Evolutionary conservation across 1,140 invertebrate genomes (phyloP), one percentile per base, ranked within the genome.

Genomic region (Aphaenogaster ashmeadi): DNA sequence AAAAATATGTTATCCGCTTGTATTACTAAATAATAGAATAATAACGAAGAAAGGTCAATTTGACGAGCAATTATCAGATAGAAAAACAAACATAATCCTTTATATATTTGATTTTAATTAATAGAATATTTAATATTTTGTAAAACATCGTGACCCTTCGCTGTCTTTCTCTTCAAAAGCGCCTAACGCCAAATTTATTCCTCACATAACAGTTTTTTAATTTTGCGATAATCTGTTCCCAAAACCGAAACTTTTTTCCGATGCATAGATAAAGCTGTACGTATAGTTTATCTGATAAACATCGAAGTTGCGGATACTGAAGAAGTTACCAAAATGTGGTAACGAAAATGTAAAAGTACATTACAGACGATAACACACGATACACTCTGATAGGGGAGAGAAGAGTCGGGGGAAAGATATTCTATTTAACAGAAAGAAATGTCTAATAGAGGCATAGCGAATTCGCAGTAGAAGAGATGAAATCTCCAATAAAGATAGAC

Each of bases 151-250:
- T 27, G 27, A 44, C 13, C 6, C 36, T 56, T 58, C 38, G 27
- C 38, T 44, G 7, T 27, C 8, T 58, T 44, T 56, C 18, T 33
- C 6, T 18, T 4, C 15, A 27, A 56, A 75, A 56, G 21, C 21
- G 8, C 15, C 38, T 60, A 27, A n/a, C 5, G 36, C 41, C n/a
- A 36, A 78, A 33, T 60, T 77, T 77, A 60, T 77, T 75, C 6
- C 18, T 27, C n/a, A 27, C 36, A 2, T 21, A 18, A 77, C 6
- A 41, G 36, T 36, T 21, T 67, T 41, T 50, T 41, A 18, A 21
- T 41, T 41, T 33, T 27, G 9, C 21, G n/a, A 54, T 38, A 62
- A 44, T 33, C 2, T 77, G 2, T 15, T 56, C 6, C 15, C 4
- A 13, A 5, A 21, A 0, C 2, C 9, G 8, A 15, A 64, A 60